A percentile compares a stretch with the other conserved stretches of the same genome.
phyloP scores from a whole-genome alignment of 2,113 vertebrate species.

The Scartelaos histophorus region DNA sequence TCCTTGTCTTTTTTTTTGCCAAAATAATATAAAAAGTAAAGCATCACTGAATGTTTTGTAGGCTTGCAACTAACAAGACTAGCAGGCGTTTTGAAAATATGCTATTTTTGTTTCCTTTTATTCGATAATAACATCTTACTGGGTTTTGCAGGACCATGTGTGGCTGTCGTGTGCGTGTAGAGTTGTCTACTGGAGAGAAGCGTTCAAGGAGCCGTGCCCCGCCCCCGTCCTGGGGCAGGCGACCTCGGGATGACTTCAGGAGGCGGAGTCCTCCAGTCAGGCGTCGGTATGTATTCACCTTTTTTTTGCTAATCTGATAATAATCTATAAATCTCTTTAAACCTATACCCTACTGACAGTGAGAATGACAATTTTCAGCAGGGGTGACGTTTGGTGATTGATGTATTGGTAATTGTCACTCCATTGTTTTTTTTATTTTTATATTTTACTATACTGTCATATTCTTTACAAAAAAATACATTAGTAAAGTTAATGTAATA shows the following conservation, averaged over 20 bases:
- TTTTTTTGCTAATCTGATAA: conserved; percentile 3
- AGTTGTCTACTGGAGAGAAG: conserved; percentile 94
- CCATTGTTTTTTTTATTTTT: not conserved
- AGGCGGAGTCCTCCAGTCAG: conserved; percentile 87
- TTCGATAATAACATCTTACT: not conserved
- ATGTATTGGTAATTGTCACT: not conserved
- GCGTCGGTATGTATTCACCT: conserved; percentile 81
- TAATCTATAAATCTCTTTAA: conserved; percentile 23
- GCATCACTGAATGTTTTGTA: no score
- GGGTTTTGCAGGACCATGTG: conserved; percentile 82
- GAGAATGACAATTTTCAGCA: not conserved
- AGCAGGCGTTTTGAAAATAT: no score
- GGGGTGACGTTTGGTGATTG: conserved; percentile 7
- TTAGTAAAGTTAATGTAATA: not conserved
- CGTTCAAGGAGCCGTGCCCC: conserved; percentile 92
- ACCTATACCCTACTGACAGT: not conserved
- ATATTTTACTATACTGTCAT: not conserved
- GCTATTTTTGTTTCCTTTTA: not conserved
- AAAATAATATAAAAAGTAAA: no score
- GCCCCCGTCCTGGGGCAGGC: conserved; percentile 90
- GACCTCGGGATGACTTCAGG: conserved; percentile 89
- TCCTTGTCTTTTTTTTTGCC: no score
- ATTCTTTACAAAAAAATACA: not conserved
- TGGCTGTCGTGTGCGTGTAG: conserved; percentile 92
- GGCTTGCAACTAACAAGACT: no score